Evolutionary conservation across 2,888 invertebrate genomes (phyloP).

Genomic region (Orgyia antiqua): DNA sequence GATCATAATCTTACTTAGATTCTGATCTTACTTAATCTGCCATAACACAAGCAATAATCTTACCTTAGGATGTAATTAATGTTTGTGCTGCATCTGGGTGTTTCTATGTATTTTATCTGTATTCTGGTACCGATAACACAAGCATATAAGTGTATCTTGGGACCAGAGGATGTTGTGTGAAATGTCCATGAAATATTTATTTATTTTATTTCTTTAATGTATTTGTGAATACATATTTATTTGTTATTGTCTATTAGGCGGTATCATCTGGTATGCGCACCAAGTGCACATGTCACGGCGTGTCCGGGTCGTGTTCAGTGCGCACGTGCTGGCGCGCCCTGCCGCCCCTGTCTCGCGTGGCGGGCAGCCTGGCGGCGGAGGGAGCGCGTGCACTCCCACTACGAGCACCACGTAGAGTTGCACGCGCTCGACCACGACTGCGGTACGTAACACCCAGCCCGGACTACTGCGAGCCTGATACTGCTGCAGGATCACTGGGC

Average conservation of each 20-base stretch:
- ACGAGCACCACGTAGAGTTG: slow-evolving; percentile 46
- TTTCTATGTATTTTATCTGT: too few relatives aligned
- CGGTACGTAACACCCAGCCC: slow-evolving; percentile 89
- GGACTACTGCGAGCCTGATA: slow-evolving; percentile 88
- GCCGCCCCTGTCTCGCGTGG: slow-evolving; percentile 80
- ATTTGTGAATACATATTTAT: too few relatives aligned
- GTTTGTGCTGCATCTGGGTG: too few relatives aligned
- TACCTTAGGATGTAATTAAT: too few relatives aligned
- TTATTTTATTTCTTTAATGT: too few relatives aligned
- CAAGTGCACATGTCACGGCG: slow-evolving; percentile 91
- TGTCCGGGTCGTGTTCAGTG: slow-evolving; percentile 89
- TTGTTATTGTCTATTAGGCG: slow-evolving; percentile 71
- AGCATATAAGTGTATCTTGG: too few relatives aligned
- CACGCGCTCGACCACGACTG: slow-evolving; percentile 76
- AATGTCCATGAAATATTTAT: too few relatives aligned
- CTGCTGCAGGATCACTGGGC: slow-evolving; percentile 85
- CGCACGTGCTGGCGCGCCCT: slow-evolving; percentile 89
- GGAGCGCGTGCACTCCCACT: slow-evolving; percentile 61
- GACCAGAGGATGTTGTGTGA: too few relatives aligned
- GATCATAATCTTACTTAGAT: too few relatives aligned
- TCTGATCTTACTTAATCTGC: too few relatives aligned
- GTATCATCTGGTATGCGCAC: slow-evolving; percentile 75
- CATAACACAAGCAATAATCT: too few relatives aligned
- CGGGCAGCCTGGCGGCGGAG: slow-evolving; percentile 68
- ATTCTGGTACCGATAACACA: too few relatives aligned